phyloP scores from a whole-genome alignment of 2,113 vertebrate species.

The Hemicordylus capensis region DNA sequence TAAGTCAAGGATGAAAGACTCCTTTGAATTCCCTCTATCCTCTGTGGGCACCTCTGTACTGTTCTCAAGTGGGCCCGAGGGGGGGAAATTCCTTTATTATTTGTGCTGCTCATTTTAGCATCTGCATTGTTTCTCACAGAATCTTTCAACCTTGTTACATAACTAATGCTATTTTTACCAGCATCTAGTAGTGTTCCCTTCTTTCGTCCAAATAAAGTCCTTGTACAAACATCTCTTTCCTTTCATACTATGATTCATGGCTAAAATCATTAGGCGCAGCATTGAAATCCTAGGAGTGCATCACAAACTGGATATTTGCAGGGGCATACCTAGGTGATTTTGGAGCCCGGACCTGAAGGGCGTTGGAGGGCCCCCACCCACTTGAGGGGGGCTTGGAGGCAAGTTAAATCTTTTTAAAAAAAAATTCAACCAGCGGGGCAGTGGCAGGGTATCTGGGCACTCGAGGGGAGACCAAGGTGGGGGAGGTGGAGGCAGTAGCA shows the following conservation, averaged over 20 bases:
- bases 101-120: neutral
- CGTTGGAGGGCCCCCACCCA: too few species aligned
- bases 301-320: slow-evolving; percentile 14
- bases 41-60: neutral
- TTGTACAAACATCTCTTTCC: slow-evolving; percentile 18
- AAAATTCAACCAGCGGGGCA: too few species aligned
- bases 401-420: too few species aligned
- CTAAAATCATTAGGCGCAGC: slow-evolving; percentile 18
- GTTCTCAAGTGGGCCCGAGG: neutral
- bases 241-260: slow-evolving; percentile 47
- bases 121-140: neutral
- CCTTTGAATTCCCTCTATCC: neutral
- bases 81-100: neutral
- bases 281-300: slow-evolving; percentile 62
- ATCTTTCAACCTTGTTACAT: neutral
- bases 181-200: neutral
- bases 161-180: neutral
- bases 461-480: too few species aligned
- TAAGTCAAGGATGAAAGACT: neutral
- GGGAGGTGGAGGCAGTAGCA: too few species aligned
- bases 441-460: too few species aligned
- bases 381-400: too few species aligned
- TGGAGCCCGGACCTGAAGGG: too few species aligned
- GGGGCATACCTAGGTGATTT: too few species aligned
- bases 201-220: neutral